Evolutionary conservation across 2,113 vertebrate genomes (phyloP).

Genomic region (Odocoileus virginianus): DNA sequence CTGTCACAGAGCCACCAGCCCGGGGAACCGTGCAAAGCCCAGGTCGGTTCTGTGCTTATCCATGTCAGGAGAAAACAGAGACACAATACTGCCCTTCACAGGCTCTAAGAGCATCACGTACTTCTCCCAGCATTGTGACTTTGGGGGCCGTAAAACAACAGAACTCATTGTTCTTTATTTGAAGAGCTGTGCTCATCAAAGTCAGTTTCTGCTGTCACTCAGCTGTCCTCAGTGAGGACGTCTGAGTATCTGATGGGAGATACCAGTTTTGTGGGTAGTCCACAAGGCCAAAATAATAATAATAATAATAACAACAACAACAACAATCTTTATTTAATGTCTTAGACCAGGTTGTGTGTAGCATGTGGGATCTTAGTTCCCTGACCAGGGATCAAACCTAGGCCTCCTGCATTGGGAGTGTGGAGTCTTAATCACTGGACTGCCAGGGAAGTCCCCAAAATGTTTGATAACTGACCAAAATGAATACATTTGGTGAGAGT

Average conservation of each 20-base stretch:
- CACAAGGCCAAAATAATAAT: background rate
- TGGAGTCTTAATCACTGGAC: background rate
- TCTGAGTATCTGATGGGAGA: background rate
- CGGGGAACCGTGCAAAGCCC: background rate
- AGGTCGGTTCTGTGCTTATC: too few species aligned
- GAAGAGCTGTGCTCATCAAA: background rate
- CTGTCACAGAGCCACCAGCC: rapidly evolving
- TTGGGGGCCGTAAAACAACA: background rate
- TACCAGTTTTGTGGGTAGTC: rapidly evolving
- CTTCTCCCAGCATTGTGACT: background rate
- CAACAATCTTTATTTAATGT: background rate
- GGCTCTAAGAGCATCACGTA: rapidly evolving
- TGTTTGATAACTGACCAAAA: background rate
- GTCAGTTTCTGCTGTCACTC: rapidly evolving
- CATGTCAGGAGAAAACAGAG: background rate
- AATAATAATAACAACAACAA: background rate
- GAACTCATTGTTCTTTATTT: background rate
- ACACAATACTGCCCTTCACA: background rate
- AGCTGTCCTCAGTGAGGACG: background rate
- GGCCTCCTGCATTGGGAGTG: background rate
- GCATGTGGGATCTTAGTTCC: background rate
- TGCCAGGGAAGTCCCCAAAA: background rate
- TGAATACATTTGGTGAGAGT: background rate
- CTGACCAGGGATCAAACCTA: background rate
- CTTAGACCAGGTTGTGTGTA: background rate